Percentiles rank a stretch among this genome's conserved stretches.
Conservation (phyloP, 1,140 invertebrate genomes). For the Patella vulgata region DNA sequence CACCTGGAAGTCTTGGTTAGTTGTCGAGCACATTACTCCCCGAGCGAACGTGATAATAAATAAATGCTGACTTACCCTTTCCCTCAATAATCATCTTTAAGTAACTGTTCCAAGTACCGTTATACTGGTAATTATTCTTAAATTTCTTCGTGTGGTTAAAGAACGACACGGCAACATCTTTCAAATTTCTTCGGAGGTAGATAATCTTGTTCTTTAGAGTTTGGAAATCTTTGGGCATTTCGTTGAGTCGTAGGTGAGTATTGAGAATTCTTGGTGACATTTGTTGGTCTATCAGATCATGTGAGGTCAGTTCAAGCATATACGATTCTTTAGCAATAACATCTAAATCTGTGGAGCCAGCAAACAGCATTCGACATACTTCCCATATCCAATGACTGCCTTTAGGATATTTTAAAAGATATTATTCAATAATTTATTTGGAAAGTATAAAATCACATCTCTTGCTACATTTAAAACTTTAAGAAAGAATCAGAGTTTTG, state of each 20-base stretch:
- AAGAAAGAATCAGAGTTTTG: too few species aligned
- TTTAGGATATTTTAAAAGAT: too few species aligned
- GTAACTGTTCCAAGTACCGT: constrained; percentile 14
- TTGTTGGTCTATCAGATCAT: constrained; percentile 4
- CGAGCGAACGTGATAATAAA: too few species aligned
- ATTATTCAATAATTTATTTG: too few species aligned
- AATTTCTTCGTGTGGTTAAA: constrained; percentile 33
- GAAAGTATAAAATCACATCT: too few species aligned
- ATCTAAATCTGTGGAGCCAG: constrained; percentile 14
- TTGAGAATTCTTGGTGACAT: constrained; percentile 37
- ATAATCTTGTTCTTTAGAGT: constrained; percentile 31
- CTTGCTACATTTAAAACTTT: too few species aligned
- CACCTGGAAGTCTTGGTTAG: too few species aligned
- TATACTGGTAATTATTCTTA: constrained; percentile 14
- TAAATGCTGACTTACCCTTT: constrained; percentile 29
- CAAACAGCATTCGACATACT: constrained; percentile 27
- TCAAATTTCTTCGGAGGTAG: constrained; percentile 39
- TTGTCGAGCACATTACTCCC: too few species aligned
- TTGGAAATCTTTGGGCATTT: constrained; percentile 25
- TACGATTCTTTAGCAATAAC: constrained; percentile 19
- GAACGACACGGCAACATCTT: constrained; percentile 43
- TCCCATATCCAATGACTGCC: constrained; percentile 47
- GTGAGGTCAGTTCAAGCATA: constrained; percentile 29
- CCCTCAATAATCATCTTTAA: constrained; percentile 6
- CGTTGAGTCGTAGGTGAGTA: constrained; percentile 23